Conservation (phyloP, 2,888 invertebrate species). For the Andricus curvator region DNA sequence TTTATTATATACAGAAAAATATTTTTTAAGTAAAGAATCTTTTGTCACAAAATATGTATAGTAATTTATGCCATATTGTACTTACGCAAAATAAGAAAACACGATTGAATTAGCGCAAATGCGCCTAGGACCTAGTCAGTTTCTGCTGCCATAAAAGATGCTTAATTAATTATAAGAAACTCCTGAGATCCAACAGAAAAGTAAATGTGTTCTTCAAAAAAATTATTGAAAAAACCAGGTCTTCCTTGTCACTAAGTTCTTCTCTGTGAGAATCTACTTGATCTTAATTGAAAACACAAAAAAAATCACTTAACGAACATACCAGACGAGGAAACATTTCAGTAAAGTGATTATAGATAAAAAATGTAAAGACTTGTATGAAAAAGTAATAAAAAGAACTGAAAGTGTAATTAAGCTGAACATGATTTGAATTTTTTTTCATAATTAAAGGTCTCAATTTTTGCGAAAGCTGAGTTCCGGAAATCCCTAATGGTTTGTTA, state of each 20-base stretch:
- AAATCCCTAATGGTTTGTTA: constrained; percentile 44
- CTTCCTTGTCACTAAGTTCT: too few species aligned
- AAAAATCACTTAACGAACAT: not conserved
- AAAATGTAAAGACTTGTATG: not conserved
- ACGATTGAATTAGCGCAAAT: not conserved
- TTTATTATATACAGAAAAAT: too few species aligned
- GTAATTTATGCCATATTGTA: not conserved
- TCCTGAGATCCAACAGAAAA: not conserved
- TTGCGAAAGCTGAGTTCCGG: constrained; percentile 41
- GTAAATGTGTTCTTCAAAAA: not conserved
- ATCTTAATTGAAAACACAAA: not conserved
- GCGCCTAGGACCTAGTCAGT: too few species aligned
- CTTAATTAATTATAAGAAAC: not conserved
- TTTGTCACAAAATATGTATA: not conserved
- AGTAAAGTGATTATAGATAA: not conserved
- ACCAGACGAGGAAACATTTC: not conserved
- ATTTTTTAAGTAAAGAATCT: not conserved
- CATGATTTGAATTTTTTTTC: not conserved
- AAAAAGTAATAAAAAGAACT: not conserved
- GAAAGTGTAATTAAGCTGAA: not conserved
- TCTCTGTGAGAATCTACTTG: too few species aligned
- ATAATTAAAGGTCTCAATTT: constrained; percentile 46
- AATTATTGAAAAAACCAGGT: not conserved
- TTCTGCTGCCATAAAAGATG: not conserved
- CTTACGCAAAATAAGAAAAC: not conserved